Evolutionary conservation across 2,113 vertebrate genomes (phyloP), one percentile per base, ranked within the genome.

Genomic region (Origma solitaria): DNA sequence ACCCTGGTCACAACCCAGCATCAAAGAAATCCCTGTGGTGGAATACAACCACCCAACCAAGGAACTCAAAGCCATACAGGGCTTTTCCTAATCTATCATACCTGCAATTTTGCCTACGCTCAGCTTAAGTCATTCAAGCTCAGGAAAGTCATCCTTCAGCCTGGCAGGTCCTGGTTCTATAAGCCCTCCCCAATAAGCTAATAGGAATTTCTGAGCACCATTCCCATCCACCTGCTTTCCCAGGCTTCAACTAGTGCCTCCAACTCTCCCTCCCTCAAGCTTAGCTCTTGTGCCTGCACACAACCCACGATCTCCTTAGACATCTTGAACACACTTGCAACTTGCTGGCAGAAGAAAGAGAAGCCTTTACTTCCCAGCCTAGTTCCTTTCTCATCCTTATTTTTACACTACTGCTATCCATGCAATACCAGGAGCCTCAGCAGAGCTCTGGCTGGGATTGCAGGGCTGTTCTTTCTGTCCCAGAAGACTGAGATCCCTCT

Each of bases 71-170:
- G 47, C 23, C 51, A 75, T 45, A 88, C 25, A 31, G 62, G 81
- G 50, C 84, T 91, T 90, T 94, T 86, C 85, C 94, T 90, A 82
- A 83, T 47, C 30, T 54, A 51, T n/a, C 22, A 60, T 37, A 40
- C 28, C 38, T 30, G 66, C 16, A 70, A 73, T 75, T 91, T 83
- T 2, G 8, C 72, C 21, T 73, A 53, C 33, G 92, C 33, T 86
- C 90, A 31, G 54, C 90, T 93, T 75, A 88, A 94, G 66, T 78
- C 42, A 93, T 85, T 90, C 71, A 93, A 81, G 47, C 35, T n/a
- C 16, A 88, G 42, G 35, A 76, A 81, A 91, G 22, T 33, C 42
- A 86, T 47, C 60, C 28, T 66, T 45, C 51, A 91, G 25, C 19
- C 45, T 72, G 61, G 53, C 28, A 81, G 31, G 13, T 68, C 25